Conservation (phyloP, 2,797 vertebrate species). For the Hypotaenidia okinawae region DNA sequence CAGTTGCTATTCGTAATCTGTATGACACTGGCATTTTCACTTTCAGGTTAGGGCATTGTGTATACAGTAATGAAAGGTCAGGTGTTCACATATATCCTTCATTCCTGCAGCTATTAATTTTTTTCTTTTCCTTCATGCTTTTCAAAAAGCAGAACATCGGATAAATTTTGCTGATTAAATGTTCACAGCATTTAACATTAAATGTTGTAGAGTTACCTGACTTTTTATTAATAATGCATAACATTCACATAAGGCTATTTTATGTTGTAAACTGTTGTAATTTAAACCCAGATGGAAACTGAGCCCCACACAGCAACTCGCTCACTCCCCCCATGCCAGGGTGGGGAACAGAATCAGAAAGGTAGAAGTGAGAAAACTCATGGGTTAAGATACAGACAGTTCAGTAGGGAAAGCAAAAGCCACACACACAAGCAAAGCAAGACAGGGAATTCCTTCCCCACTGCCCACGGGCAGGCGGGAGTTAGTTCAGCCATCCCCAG, state of each 20-base stretch:
- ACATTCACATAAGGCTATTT: not conserved
- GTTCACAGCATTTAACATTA: not conserved
- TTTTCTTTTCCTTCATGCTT: not conserved
- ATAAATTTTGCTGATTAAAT: conserved; percentile 27
- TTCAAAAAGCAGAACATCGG: conserved; percentile 14
- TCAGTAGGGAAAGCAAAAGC: too few species aligned
- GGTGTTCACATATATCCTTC: not conserved
- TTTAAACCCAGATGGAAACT: too few species aligned
- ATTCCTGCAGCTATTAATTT: not conserved
- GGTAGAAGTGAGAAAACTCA: too few species aligned
- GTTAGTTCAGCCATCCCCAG: too few species aligned
- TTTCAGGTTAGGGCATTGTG: not conserved
- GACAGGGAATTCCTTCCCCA: too few species aligned
- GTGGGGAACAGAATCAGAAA: too few species aligned
- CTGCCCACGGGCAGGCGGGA: too few species aligned
- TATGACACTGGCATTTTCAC: not conserved
- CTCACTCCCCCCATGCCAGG: too few species aligned
- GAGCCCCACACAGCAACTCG: too few species aligned
- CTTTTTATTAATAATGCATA: conserved; percentile 22
- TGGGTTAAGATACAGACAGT: too few species aligned
- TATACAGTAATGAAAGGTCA: conserved; percentile 1
- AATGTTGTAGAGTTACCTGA: not conserved
- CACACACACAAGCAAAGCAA: too few species aligned
- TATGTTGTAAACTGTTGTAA: not conserved
- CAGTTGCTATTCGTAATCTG: not conserved